Evolutionary conservation across 2,113 vertebrate species (phyloP).

Genomic region (Excalfactoria chinensis): DNA sequence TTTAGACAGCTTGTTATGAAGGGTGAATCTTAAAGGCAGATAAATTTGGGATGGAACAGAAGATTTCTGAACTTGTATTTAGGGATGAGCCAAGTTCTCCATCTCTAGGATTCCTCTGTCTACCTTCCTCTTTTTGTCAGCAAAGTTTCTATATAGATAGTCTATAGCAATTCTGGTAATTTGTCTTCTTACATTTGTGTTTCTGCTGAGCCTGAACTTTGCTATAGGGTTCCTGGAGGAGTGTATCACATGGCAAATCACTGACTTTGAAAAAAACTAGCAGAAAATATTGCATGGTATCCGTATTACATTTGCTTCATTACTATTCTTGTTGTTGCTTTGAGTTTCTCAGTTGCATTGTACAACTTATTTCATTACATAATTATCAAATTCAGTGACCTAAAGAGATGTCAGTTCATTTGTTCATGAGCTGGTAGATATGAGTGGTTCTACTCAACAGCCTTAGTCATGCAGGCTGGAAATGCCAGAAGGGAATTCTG

Average conservation of each 20-base stretch:
- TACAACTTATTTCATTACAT: background rate
- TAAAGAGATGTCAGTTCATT: background rate
- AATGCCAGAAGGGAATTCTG: background rate
- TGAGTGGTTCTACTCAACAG: background rate
- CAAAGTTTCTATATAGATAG: background rate
- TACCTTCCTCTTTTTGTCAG: background rate
- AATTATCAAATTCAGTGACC: background rate
- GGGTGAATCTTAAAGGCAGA: background rate
- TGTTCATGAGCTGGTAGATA: background rate
- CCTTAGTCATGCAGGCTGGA: background rate
- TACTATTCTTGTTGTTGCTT: background rate
- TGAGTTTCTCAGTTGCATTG: background rate
- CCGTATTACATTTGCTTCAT: background rate
- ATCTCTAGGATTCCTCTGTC: background rate
- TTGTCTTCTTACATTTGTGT: background rate
- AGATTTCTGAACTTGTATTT: background rate
- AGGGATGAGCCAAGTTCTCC: background rate
- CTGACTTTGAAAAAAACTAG: background rate
- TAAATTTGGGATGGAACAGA: background rate
- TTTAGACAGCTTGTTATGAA: background rate
- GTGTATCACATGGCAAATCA: background rate
- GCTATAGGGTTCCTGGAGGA: background rate
- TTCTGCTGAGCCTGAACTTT: background rate
- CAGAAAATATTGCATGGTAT: background rate
- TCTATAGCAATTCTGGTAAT: background rate